A percentile compares a stretch with the other conserved stretches of the same genome.
phyloP scores from a whole-genome alignment of 1,140 invertebrate genomes.

The Papilio glaucus region DNA sequence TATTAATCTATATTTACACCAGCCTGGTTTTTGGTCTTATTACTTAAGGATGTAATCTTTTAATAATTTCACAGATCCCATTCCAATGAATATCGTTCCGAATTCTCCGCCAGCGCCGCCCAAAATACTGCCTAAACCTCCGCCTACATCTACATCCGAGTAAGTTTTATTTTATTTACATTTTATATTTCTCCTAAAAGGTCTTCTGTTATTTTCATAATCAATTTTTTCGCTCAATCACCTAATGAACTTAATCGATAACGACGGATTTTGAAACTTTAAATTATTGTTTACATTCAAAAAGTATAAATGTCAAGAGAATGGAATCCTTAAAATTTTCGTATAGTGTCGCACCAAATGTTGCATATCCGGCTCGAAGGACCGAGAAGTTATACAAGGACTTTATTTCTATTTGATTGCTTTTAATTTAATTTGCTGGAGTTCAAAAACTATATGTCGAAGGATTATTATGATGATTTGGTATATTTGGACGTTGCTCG shows the following conservation, averaged over 20 bases:
- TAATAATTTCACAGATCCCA: conserved; percentile 54
- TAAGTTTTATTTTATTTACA: conserved; percentile 45
- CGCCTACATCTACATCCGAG: conserved; percentile 56
- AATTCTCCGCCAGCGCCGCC: conserved; percentile 55
- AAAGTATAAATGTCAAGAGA: no score
- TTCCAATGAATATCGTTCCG: conserved; percentile 64
- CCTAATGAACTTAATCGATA: no score
- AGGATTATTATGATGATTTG: no score
- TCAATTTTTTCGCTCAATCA: no score
- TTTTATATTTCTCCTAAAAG: neutral
- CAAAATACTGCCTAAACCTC: conserved; percentile 62
- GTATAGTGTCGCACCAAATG: no score
- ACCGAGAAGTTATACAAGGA: neutral
- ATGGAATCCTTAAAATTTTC: no score
- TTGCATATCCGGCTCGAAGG: conserved; percentile 3
- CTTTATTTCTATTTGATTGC: no score
- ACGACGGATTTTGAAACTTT: no score
- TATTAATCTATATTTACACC: neutral
- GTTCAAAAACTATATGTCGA: neutral
- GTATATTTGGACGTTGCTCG: no score
- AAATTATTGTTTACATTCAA: no score
- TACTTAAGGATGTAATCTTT: neutral
- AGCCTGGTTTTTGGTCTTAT: neutral
- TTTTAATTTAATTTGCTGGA: neutral
- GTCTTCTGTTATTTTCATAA: no score